A percentile compares a stretch with the other conserved stretches of the same genome.
Evolutionary conservation across 2,888 invertebrate genomes (phyloP).

Genomic region (Unio pictorum): DNA sequence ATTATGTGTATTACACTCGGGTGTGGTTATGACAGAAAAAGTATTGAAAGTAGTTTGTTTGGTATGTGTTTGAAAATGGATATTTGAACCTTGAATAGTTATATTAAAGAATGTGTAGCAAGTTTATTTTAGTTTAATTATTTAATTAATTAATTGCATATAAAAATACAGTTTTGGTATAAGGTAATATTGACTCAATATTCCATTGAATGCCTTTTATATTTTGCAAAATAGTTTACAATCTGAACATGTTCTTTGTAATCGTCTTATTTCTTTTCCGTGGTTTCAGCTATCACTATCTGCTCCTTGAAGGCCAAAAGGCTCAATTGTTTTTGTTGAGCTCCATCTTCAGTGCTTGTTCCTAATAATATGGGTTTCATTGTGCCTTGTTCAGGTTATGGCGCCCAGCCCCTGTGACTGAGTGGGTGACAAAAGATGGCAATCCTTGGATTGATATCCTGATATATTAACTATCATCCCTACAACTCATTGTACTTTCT

Average conservation of each 20-base stretch:
- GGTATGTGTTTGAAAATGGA: too few relatives aligned
- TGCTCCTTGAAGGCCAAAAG: constrained; percentile 69
- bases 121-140: too few relatives aligned
- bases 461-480: constrained; percentile 85
- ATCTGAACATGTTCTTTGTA: neutral
- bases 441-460: constrained; percentile 88
- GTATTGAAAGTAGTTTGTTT: too few relatives aligned
- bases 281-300: constrained; percentile 24
- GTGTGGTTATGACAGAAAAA: too few relatives aligned
- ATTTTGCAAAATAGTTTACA: too few relatives aligned
- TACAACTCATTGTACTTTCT: constrained; percentile 93
- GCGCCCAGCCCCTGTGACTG: constrained; percentile 90
- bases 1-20: too few relatives aligned
- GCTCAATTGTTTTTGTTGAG: constrained; percentile 93
- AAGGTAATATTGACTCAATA: too few relatives aligned
- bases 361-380: constrained; percentile 94
- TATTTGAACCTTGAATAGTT: too few relatives aligned
- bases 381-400: constrained; percentile 92
- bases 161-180: too few relatives aligned
- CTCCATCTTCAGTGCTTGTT: constrained; percentile 92
- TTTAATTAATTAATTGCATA: too few relatives aligned
- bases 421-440: constrained; percentile 93
- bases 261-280: neutral
- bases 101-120: too few relatives aligned
- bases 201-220: too few relatives aligned